Conservation (phyloP, 2,888 invertebrate species). For the Atrina japonica region DNA sequence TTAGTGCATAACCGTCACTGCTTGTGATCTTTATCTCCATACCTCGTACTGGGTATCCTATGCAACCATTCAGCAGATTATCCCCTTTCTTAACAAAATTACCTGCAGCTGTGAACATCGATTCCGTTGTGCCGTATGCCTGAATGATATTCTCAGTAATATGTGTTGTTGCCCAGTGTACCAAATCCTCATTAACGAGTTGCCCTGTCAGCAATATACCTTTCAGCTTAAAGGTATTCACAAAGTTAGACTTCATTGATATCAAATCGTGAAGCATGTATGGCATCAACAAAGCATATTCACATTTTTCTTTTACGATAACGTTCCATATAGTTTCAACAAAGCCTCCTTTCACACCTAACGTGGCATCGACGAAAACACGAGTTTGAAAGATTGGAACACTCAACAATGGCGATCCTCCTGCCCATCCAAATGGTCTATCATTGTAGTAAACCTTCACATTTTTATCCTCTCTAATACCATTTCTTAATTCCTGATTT, state of each 20-base stretch:
- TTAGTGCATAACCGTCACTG: not conserved
- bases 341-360: slow-evolving; percentile 1
- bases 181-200: slow-evolving; percentile 19
- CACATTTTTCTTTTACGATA: slow-evolving; percentile 18
- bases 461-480: no score
- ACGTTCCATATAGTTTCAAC: slow-evolving; percentile 15
- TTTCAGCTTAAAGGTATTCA: slow-evolving; percentile 13
- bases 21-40: slow-evolving; percentile 24
- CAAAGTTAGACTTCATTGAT: not conserved
- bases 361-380: slow-evolving; percentile 14
- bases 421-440: slow-evolving; percentile 29
- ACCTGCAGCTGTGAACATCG: not conserved
- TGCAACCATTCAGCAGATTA: slow-evolving; percentile 8
- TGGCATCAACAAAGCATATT: slow-evolving; percentile 23
- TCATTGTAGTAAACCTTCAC: not conserved
- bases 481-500: not conserved
- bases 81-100: not conserved
- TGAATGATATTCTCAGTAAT: slow-evolving; percentile 10
- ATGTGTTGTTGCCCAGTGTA: not conserved
- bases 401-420: slow-evolving; percentile 25
- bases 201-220: slow-evolving; percentile 17
- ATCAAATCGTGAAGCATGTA: slow-evolving; percentile 21
- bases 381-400: slow-evolving; percentile 8
- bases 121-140: slow-evolving; percentile 26
- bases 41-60: slow-evolving; percentile 23